These are phyloP conservation scores for Phocides pigmalion DNA, from an alignment of 1,140 invertebrate genomes.

Conservation along the genomic window DNA sequence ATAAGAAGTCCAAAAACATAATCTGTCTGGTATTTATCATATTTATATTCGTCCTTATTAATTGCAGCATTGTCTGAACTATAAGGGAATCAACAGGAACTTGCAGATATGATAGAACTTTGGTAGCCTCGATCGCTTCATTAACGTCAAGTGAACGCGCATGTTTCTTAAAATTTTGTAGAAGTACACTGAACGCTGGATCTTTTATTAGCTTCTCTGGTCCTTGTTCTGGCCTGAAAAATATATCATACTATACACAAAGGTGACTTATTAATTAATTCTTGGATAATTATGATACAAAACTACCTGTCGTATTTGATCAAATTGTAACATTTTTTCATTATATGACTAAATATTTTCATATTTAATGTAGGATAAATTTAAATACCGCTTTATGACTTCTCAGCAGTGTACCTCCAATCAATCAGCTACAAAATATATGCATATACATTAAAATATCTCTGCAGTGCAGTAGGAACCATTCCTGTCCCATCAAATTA, in stretches of 20 bases:
- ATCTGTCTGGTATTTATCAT: slow-evolving; percentile 85
- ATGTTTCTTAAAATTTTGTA: slow-evolving; percentile 81
- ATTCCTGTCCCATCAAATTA: no score
- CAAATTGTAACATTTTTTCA: no score
- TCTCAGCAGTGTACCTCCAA: no score
- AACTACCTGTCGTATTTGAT: no score
- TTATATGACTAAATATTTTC: no score
- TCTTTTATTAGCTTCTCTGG: slow-evolving; percentile 60
- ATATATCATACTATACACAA: background rate
- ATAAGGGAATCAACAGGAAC: slow-evolving; percentile 84
- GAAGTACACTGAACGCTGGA: slow-evolving; percentile 63
- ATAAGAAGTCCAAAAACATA: slow-evolving; percentile 85
- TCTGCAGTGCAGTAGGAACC: no score
- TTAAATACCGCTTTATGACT: no score
- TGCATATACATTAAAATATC: no score
- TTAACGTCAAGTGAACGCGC: slow-evolving; percentile 79
- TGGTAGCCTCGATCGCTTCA: slow-evolving; percentile 84
- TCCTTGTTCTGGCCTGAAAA: slow-evolving; percentile 45
- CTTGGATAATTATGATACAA: no score
- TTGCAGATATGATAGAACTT: slow-evolving; percentile 83
- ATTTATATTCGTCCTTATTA: slow-evolving; percentile 85
- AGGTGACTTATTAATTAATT: no score
- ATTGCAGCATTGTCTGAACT: slow-evolving; percentile 85
- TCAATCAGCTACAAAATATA: no score
- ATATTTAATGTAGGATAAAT: no score